Base-by-base conservation (phyloP, 2,888 invertebrate genomes). In the Oeneis ivallda region DNA sequence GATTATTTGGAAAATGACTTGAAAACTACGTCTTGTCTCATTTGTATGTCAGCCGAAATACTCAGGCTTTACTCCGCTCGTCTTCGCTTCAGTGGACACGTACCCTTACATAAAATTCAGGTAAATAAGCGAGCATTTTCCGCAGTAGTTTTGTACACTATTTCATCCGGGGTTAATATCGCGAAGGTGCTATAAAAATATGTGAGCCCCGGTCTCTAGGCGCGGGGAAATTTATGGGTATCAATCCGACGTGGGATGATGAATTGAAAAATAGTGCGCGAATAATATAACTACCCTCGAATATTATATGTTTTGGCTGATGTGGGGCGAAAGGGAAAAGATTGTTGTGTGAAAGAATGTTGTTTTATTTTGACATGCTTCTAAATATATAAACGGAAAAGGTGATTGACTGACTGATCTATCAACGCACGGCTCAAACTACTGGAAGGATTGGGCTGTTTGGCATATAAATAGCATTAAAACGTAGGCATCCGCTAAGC, bases 211-310 rank as follows among this genome's bases (percentile, higher is more conserved):
- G 56, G 60, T 60, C 65, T 43, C 65, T 54, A 54, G 63, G 69
- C 66, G 68, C 67, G 62, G 54, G 66, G 59, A 68, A 69, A 73
- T 74, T 74, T 75, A 74, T 71, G 67, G 66, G 71, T 72, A 73
- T 74, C 75, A 75, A 74, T 75, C 71, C 74, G 66, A 61, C 62
- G 53, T 56, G 70, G 67, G 59, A 69, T 71, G 71, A 70, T 71
- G 68, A 71, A 71, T 71, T 71, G 70, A 64, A 71, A 71, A 70
- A 65, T 71, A 71, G 70, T 71, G 72, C 62, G 69, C 65, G 66
- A 66, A 68, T 69, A 67, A 68, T 70, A 65, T 67, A 65, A 71
- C 68, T 68, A 71, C 70, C 70, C 69, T 67, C 71, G 70, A 72
- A 73, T 71, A 69, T 72, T 72, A 71, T 72, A 71, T 69, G 54